Evolutionary conservation across 2,797 vertebrate genomes (phyloP).

Genomic region (Morelia viridis): DNA sequence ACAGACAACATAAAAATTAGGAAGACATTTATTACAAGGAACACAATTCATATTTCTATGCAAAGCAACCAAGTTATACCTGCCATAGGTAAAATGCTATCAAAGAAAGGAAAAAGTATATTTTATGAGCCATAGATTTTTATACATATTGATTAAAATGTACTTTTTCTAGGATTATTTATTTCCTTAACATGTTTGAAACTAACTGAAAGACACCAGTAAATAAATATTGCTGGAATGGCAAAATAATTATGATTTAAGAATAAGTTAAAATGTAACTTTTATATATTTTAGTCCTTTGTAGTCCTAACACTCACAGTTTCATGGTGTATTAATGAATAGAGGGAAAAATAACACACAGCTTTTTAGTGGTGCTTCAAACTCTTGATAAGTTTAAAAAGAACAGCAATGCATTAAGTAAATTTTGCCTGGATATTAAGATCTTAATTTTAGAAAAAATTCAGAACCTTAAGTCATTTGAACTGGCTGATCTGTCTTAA

Average conservation of each 20-base stretch:
- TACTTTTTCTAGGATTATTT: background rate
- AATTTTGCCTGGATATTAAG: background rate
- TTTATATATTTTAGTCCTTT: background rate
- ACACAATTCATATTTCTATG: conserved; percentile 5
- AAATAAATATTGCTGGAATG: background rate
- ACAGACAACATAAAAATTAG: background rate
- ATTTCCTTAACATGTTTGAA: background rate
- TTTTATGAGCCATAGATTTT: background rate
- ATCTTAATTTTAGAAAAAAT: background rate
- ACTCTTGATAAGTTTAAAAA: background rate
- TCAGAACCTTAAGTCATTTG: background rate
- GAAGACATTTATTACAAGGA: conserved; percentile 2
- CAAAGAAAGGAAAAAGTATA: background rate
- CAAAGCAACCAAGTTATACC: conserved; percentile 52
- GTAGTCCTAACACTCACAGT: background rate
- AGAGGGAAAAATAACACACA: background rate
- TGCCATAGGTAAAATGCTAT: background rate
- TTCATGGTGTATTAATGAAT: background rate
- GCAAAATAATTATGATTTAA: background rate
- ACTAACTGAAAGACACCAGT: background rate
- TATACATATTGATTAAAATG: conserved; percentile 6
- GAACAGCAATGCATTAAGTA: background rate
- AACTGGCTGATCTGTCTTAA: background rate
- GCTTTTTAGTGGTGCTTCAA: background rate
- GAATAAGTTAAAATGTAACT: background rate